Base-by-base conservation (phyloP, 2,113 vertebrate genomes). In the Nymphicus hollandicus region DNA sequence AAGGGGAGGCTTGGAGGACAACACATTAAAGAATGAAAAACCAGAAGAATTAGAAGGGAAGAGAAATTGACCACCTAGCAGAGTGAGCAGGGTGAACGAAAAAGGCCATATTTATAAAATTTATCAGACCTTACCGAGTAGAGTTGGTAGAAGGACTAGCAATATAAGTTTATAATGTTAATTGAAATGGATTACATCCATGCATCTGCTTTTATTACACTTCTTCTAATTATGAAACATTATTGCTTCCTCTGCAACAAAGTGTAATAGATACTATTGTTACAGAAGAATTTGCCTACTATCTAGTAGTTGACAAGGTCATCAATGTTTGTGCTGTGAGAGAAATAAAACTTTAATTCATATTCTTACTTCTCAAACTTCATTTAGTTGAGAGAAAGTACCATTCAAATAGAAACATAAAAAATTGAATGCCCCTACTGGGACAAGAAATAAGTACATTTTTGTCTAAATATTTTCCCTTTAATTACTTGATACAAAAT, bases 231-330 rank as follows among this genome's bases (percentile, higher is more conserved):
- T 44, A 55, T 87, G 85, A 77, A 39, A 88, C 49, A 85, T 53
- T 39, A 27, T 89, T 65, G 37, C 72, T 88, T 95, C 52, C 33
- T 84, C 24, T 81, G 77, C 35, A 96, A 92, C 70, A 78, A 93
- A 94, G 50, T 16, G 13, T 61, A 93, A 60, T 88, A 84, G 43
- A 76, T 65, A 87, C 28, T 94, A 81, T 65, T 79, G 78, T 69
- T 92, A 49, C 46, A 76, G 79, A 85, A 95, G 87, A 81, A 58
- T 47, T 69, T 89, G 47, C 81, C 76, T 94, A 70, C 78, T 94
- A 43, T 69, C 43, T 52, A 65, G 71, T 43, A 61, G 8, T 55
- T 79, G 87, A 94, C 77, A 95, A 70, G 55, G 41, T 94, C 69
- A 61, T 96, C 91, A 97, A 81, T 81, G 31, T 92, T 35, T 53